Evolutionary conservation across 2,888 invertebrate species (phyloP).

Genomic region (Arrhopalites spinosus): DNA sequence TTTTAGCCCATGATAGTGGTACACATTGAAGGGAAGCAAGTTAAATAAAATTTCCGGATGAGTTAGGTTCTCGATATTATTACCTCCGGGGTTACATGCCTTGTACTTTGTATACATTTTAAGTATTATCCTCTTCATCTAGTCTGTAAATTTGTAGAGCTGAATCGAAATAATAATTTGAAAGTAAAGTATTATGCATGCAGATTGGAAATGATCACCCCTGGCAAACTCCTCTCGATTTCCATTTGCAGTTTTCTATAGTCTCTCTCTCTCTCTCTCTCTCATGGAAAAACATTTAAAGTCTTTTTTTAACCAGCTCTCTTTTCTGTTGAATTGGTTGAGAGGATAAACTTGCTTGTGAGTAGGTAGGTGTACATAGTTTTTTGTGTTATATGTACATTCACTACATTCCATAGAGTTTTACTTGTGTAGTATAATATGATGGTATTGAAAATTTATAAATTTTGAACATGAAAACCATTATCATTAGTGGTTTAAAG

Average conservation of each 20-base stretch:
- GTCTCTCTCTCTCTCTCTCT: too few relatives aligned
- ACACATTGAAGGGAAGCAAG: not conserved
- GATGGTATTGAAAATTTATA: too few relatives aligned
- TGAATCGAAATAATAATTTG: conserved; percentile 24
- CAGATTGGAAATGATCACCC: conserved; percentile 28
- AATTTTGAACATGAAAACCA: too few relatives aligned
- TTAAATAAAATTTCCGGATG: not conserved
- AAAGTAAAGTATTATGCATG: conserved; percentile 24
- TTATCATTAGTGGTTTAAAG: too few relatives aligned
- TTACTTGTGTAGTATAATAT: too few relatives aligned
- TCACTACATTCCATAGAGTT: too few relatives aligned
- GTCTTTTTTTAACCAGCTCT: not conserved
- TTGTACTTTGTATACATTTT: too few relatives aligned
- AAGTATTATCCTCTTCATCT: not conserved
- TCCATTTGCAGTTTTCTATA: not conserved
- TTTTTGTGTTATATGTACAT: too few relatives aligned
- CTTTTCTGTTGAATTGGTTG: not conserved
- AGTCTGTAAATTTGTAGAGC: not conserved
- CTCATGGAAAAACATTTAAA: too few relatives aligned
- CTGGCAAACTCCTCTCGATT: conserved; percentile 24
- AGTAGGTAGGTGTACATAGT: too few relatives aligned
- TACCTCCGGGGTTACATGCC: not conserved
- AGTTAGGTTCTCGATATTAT: not conserved
- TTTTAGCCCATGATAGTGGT: not conserved
- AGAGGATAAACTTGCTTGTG: too few relatives aligned